Percentiles rank a stretch among this genome's conserved stretches.
Evolutionary conservation across 1,140 invertebrate species (phyloP).

Genomic region (Drosophila kurseongensis): DNA sequence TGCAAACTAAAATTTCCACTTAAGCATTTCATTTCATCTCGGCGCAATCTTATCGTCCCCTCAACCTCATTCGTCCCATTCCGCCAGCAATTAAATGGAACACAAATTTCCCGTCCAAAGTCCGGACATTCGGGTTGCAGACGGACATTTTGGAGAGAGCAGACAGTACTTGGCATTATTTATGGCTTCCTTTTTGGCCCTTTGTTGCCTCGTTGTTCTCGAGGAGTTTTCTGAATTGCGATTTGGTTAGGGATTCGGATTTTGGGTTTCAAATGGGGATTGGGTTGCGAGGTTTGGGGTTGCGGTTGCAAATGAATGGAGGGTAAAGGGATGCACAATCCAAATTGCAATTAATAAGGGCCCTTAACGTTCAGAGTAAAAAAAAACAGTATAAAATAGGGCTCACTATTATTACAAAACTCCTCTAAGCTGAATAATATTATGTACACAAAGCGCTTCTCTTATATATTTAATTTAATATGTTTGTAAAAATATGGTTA

Average conservation of each 20-base stretch:
- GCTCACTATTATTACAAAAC: too few relatives aligned
- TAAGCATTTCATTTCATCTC: constrained; percentile 56
- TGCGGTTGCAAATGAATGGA: constrained; percentile 7
- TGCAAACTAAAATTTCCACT: constrained; percentile 76
- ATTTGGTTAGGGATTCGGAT: constrained; percentile 11
- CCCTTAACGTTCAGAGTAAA: constrained; percentile 10
- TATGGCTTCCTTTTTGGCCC: constrained; percentile 57
- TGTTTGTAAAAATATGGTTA: too few relatives aligned
- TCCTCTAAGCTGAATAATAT: too few relatives aligned
- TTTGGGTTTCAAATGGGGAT: constrained; percentile 5
- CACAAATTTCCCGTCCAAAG: constrained; percentile 53
- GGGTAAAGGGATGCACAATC: constrained; percentile 38
- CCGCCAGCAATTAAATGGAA: constrained; percentile 63
- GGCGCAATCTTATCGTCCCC: constrained; percentile 36
- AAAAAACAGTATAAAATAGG: too few relatives aligned
- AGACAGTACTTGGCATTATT: constrained; percentile 75
- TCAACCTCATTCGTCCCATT: background rate
- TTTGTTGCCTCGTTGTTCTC: constrained; percentile 43
- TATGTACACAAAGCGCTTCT: too few relatives aligned
- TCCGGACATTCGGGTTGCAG: constrained; percentile 14
- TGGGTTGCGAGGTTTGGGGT: background rate
- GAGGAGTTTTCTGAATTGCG: constrained; percentile 47
- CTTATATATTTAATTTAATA: too few relatives aligned
- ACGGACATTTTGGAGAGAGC: constrained; percentile 28
- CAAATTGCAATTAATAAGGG: constrained; percentile 65